Evolutionary conservation across 2,797 vertebrate species (phyloP).

Genomic region (Ispidina lecontei): DNA sequence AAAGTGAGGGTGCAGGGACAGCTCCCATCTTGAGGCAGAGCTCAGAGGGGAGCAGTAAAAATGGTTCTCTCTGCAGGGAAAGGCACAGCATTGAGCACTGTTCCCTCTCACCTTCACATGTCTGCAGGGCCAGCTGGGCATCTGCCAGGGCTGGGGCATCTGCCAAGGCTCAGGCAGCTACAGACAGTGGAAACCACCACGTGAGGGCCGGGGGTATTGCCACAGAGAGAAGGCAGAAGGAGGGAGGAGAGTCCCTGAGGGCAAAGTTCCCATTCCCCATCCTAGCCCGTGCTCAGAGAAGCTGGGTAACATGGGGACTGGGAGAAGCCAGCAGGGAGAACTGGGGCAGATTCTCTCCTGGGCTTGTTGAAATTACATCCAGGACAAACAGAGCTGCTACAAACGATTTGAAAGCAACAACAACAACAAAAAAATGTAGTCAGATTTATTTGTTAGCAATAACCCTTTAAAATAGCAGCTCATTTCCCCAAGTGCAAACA

Average conservation of each 20-base stretch:
- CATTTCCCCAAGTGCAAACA: not conserved
- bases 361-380: not conserved
- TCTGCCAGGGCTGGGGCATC: not conserved
- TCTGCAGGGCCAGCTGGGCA: not conserved
- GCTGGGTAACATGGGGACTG: rapidly evolving
- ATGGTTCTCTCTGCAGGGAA: not conserved
- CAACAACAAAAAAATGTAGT: not conserved
- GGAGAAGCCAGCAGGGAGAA: not conserved
- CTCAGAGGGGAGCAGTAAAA: not conserved
- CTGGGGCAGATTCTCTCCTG: not conserved
- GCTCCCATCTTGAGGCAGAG: not conserved
- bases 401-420: not conserved
- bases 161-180: not conserved
- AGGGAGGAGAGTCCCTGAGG: not conserved
- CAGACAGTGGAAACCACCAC: rapidly evolving
- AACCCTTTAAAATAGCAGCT: not conserved
- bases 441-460: not conserved
- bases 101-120: not conserved
- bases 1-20: not conserved
- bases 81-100: not conserved
- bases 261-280: not conserved
- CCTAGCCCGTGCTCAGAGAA: rapidly evolving
- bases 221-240: not conserved
- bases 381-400: not conserved
- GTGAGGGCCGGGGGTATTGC: not conserved